phyloP scores from a whole-genome alignment of 2,113 vertebrate genomes.

The Pelecanus crispus region DNA sequence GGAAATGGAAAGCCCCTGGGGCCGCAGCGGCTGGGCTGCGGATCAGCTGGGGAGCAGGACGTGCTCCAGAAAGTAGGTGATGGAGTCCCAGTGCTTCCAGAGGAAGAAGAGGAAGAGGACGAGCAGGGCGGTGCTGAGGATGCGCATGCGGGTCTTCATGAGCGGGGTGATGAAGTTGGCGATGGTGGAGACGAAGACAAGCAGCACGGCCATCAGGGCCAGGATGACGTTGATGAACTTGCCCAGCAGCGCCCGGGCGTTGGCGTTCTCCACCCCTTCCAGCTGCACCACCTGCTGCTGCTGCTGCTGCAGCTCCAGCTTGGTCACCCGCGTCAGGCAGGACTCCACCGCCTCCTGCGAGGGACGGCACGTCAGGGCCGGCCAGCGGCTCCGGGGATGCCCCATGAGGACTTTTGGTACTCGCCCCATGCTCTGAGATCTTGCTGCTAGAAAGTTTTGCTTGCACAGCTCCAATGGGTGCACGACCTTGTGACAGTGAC shows the following conservation, averaged over 20 bases:
- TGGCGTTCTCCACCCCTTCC: constrained; percentile 97
- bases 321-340: constrained; percentile 94
- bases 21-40: not conserved
- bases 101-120: constrained; percentile 85
- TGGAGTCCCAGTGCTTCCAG: constrained; percentile 95
- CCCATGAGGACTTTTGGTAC: fast-evolving
- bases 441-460: not conserved
- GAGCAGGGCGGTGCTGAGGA: constrained; percentile 86
- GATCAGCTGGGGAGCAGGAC: constrained; percentile 87
- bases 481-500: not conserved
- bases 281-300: constrained; percentile 98
- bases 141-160: constrained; percentile 92
- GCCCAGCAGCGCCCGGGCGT: constrained; percentile 91
- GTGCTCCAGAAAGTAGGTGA: constrained; percentile 87
- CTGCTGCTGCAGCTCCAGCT: constrained; percentile 96
- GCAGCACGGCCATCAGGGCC: constrained; percentile 95
- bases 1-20: not conserved
- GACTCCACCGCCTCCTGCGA: constrained; percentile 95
- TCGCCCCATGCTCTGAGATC: fast-evolving
- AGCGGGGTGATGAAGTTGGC: constrained; percentile 98
- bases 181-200: constrained; percentile 96
- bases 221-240: constrained; percentile 99
- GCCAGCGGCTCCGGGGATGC: fast-evolving
- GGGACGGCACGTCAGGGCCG: not conserved
- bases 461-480: not conserved